Conservation (phyloP, 2,888 invertebrate genomes). For the Smittia aterrima region DNA sequence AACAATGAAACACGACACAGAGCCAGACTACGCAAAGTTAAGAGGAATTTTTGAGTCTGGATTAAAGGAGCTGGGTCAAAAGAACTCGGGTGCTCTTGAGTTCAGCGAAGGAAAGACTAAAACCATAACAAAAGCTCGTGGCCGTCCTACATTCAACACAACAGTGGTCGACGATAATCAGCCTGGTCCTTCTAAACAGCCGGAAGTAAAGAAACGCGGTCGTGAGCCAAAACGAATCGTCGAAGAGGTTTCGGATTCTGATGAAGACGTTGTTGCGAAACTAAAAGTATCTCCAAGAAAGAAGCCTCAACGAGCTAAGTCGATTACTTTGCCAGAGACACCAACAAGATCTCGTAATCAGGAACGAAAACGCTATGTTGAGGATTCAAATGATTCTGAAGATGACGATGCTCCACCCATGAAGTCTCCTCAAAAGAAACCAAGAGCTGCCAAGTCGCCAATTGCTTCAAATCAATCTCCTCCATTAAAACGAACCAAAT, state of each 20-base stretch:
- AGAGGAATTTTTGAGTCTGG: slow-evolving; percentile 64
- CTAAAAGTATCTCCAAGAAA: slow-evolving; percentile 1
- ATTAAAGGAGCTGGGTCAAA: slow-evolving; percentile 62
- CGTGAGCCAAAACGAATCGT: not conserved
- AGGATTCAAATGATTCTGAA: not conserved
- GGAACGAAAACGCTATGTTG: not conserved
- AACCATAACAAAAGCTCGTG: slow-evolving; percentile 35
- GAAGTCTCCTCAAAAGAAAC: slow-evolving; percentile 43
- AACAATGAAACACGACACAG: slow-evolving; percentile 66
- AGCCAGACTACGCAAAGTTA: slow-evolving; percentile 72
- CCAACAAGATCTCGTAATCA: too few species aligned
- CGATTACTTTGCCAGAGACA: too few species aligned
- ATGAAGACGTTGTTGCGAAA: slow-evolving; percentile 19
- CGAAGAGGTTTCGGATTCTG: slow-evolving; percentile 27
- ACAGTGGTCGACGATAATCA: not conserved
- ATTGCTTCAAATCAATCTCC: not conserved
- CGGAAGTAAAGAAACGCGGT: slow-evolving; percentile 41
- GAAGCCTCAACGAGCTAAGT: not conserved
- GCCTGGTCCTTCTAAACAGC: slow-evolving; percentile 42
- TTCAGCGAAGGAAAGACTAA: slow-evolving; percentile 50
- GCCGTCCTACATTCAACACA: not conserved
- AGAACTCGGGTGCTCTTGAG: slow-evolving; percentile 60
- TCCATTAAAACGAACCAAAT: slow-evolving; percentile 34
- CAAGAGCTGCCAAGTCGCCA: not conserved
- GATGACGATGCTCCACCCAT: not conserved